Evolutionary conservation across 2,888 invertebrate species (phyloP).

Genomic region (Pinctada fucata): DNA sequence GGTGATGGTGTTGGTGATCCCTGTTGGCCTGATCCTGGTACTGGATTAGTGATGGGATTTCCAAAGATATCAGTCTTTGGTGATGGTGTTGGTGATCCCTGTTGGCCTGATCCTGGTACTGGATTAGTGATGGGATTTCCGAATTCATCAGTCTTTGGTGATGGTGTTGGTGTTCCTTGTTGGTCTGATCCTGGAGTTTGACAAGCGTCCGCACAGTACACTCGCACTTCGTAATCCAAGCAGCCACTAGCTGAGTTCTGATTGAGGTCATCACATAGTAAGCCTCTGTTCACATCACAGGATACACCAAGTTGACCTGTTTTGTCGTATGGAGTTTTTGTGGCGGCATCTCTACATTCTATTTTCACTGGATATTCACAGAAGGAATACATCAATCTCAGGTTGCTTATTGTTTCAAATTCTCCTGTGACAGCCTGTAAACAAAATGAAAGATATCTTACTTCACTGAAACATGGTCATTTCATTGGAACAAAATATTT

Average conservation of each 20-base stretch:
- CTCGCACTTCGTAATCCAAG: constrained; percentile 73
- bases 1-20: constrained; percentile 46
- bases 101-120: not conserved
- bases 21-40: constrained; percentile 15
- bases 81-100: constrained; percentile 20
- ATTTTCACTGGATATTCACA: constrained; percentile 80
- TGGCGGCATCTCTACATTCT: constrained; percentile 85
- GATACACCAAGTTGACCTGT: constrained; percentile 85
- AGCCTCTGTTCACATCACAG: constrained; percentile 80
- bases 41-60: constrained; percentile 25
- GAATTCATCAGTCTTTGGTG: constrained; percentile 30
- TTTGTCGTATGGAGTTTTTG: constrained; percentile 82
- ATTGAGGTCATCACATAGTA: constrained; percentile 61
- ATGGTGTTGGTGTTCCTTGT: constrained; percentile 27
- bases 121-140: constrained; percentile 27
- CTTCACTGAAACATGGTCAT: too few relatives aligned
- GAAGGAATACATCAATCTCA: constrained; percentile 59
- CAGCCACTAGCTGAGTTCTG: constrained; percentile 53
- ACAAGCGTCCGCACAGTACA: constrained; percentile 71
- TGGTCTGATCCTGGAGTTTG: constrained; percentile 38
- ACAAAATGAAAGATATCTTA: not conserved
- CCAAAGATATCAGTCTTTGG: constrained; percentile 23
- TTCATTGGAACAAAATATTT: too few relatives aligned
- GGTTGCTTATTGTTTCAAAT: constrained; percentile 65
- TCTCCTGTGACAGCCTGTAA: constrained; percentile 62